phyloP scores from a whole-genome alignment of 37 sponge, comb jelly and placozoan genomes.

The Theonella swinhoei region DNA sequence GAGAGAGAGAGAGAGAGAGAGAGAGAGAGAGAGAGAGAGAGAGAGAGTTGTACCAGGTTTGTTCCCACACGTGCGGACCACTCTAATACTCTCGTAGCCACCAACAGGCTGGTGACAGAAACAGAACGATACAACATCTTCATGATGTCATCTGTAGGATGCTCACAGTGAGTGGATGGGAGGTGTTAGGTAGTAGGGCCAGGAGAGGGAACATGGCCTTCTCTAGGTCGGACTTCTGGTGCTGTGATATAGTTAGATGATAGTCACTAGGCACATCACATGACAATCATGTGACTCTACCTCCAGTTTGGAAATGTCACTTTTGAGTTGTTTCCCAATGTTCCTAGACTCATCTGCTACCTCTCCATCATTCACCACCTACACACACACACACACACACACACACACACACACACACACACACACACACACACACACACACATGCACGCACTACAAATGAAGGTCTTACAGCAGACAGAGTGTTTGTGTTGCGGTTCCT shows the following conservation, averaged over 20 bases:
- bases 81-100: constrained; percentile 36
- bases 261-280: not conserved
- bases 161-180: constrained; percentile 39
- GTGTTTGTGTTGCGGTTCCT: constrained; percentile 22
- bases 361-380: no score
- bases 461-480: not conserved
- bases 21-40: not conserved
- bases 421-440: constrained; percentile 29
- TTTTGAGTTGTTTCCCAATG: not conserved
- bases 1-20: not conserved
- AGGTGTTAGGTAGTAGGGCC: constrained; percentile 27
- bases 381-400: constrained; percentile 60
- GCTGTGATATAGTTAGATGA: constrained; percentile 4
- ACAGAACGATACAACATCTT: not conserved
- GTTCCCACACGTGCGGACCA: constrained; percentile 30
- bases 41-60: constrained; percentile 26
- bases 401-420: constrained; percentile 30
- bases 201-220: constrained; percentile 8
- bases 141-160: not conserved
- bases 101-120: constrained; percentile 50
- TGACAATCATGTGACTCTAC: not conserved
- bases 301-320: not conserved
- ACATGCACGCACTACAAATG: not conserved
- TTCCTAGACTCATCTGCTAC: not conserved
- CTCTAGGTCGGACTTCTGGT: not conserved